Conservation (phyloP, 2,888 invertebrate genomes). For the Strigamia transsilvanica region DNA sequence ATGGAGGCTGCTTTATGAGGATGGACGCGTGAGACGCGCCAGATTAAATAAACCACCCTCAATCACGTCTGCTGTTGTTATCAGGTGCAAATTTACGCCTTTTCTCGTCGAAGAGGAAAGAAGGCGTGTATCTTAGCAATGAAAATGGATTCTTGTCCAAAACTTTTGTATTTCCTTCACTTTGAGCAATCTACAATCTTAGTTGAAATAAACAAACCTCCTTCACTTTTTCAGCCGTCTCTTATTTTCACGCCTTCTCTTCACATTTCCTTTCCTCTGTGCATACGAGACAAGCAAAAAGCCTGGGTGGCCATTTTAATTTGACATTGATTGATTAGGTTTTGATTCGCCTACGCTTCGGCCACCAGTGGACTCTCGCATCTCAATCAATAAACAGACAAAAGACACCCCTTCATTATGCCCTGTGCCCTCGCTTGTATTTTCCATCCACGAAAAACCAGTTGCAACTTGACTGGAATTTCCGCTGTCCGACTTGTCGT, state of each 20-base stretch:
- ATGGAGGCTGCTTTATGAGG: constrained; percentile 39
- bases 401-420: constrained; percentile 28
- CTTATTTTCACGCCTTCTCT: background rate
- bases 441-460: constrained; percentile 1
- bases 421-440: constrained; percentile 12
- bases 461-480: background rate
- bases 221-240: no score
- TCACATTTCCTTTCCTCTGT: background rate
- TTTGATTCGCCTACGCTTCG: constrained; percentile 45
- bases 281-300: constrained; percentile 12
- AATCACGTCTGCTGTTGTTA: constrained; percentile 42
- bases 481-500: constrained; percentile 10
- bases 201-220: no score
- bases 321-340: constrained; percentile 54
- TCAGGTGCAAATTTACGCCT: constrained; percentile 40
- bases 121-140: constrained; percentile 5
- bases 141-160: constrained; percentile 5
- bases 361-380: constrained; percentile 16
- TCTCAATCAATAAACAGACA: constrained; percentile 35
- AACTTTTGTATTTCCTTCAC: constrained; percentile 10
- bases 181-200: background rate
- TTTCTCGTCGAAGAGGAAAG: constrained; percentile 12
- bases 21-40: constrained; percentile 40
- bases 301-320: constrained; percentile 21
- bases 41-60: constrained; percentile 44